These are phyloP conservation scores for Candoia aspera DNA, from an alignment of 2,113 vertebrate genomes.

Conservation along the genomic window DNA sequence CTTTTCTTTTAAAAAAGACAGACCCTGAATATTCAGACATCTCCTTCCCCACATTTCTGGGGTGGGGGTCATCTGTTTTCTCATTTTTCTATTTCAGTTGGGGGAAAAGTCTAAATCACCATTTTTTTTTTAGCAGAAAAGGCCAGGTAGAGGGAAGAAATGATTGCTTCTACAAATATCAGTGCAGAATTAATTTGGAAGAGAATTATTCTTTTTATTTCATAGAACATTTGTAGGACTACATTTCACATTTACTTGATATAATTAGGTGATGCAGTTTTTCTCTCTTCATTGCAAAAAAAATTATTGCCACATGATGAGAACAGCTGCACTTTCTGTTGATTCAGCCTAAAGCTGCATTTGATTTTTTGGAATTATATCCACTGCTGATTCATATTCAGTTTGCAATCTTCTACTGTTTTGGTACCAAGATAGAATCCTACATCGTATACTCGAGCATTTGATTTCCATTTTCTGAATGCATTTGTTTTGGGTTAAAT, in stretches of 20 bases:
- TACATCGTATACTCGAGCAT: no score
- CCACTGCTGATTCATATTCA: neutral
- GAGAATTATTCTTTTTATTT: neutral
- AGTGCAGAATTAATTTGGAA: neutral
- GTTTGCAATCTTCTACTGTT: neutral
- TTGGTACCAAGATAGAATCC: neutral
- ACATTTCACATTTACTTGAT: neutral
- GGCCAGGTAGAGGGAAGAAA: neutral
- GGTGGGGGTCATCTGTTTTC: neutral
- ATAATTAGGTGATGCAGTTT: neutral
- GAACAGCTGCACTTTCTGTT: neutral
- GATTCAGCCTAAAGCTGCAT: neutral
- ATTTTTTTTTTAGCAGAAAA: neutral
- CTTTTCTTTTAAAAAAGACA: neutral
- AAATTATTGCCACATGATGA: neutral
- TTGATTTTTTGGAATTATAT: neutral
- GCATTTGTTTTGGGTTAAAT: no score
- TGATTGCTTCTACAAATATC: neutral
- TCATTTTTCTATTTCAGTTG: neutral
- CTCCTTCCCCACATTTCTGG: neutral
- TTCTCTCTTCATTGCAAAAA: neutral
- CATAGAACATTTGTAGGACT: neutral
- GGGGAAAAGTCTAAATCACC: neutral
- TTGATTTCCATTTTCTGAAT: no score
- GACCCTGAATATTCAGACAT: conserved; percentile 27